Evolutionary conservation across 2,888 invertebrate species (phyloP), one percentile per base, ranked within the genome.

Genomic region (Phytoseiulus persimilis): DNA sequence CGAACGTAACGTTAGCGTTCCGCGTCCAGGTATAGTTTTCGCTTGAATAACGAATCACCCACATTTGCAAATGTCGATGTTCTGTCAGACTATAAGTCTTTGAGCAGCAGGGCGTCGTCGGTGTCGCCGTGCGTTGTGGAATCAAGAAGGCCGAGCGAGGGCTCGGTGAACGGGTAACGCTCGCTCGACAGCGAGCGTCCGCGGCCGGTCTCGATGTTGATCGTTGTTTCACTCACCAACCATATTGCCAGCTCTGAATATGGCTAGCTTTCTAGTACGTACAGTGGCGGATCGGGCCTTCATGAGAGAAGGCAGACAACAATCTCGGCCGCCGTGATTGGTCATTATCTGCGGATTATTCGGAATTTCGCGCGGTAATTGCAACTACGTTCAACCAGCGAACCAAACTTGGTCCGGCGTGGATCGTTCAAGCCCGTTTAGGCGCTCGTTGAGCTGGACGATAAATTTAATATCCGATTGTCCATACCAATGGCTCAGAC

Each of bases 71-170:
- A 65, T 65, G 65, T 65, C 65, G 65, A 65, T 65, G 65, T 65
- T 65, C 65, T 65, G 65, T 14, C 65, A 65, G 65, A 65, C 65
- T 65, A 65, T 65, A 65, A 65, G 65, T 65, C 65, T 65, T 65
- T 65, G 65, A 65, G 65, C 65, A 65, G 65, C 65, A 65, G 65
- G 65, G 65, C 65, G 65, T 65, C 65, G 65, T 65, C 65, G 65
- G 65, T 65, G 65, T 65, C 65, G 65, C 65, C 65, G 5, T 23
- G 28, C 65, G 65, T 65, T 65, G 23, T 23, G 28, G 65, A 65
- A 65, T 65, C 65, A 28, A 65, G 65, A 65, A 65, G 28, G 65
- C 65, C 65, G 28, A 14, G 18, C 65, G 28, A 14, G 18, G 65
- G 28, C 65, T 65, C 39, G 39, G 39, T 9, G 39, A 39, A 28